Evolutionary conservation across 2,113 vertebrate genomes (phyloP), one percentile per base, ranked within the genome.

Genomic region (Microcebus ravelobensis): DNA sequence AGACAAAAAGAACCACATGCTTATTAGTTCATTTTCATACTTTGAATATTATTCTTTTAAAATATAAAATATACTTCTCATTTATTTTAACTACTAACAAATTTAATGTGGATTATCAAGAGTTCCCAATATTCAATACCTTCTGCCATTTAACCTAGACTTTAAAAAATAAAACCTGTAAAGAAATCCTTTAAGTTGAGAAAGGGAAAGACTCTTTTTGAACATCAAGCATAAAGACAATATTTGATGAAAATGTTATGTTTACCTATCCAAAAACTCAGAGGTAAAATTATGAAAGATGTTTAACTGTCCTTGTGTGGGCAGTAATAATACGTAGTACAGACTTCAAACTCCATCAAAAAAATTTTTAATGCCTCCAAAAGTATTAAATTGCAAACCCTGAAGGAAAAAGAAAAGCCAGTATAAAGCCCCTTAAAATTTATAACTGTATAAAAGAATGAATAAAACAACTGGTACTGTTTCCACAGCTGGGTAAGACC

Each of bases 221-320:
- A 96, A 65, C 63, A 85, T 52, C 94, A 97, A 95, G 76, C 63
- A 90, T 55, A 80, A 96, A 97, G 67, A 74, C 2, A 79, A 31
- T 81, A 94, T 95, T 55, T 96, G 92, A 94, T 42, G n/a, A 82
- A 96, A 70, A 76, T 52, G 92, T 45, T 80, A 95, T 15, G 36
- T n/a, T 52, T 70, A 79, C 4, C 34, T 80, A 81, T 42, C 71
- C 61, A 79, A 80, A 59, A 8, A 52, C 50, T 67, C 95, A 87
- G 4, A 74, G 84, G 45, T 48, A 79, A 96, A 96, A 84, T 5
- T 88, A 0, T 29, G 61, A 95, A 91, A 91, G 48, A 81, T 71
- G 57, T 95, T 97, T 92, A 97, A 97, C 18, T 97, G 79, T 50
- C 55, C 79, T 25, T 67, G 96, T 95, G 92, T 71, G 88, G 87